These are phyloP conservation scores for Baryphthengus martii DNA, from an alignment of 2,113 vertebrate species.

Conservation along the genomic window DNA sequence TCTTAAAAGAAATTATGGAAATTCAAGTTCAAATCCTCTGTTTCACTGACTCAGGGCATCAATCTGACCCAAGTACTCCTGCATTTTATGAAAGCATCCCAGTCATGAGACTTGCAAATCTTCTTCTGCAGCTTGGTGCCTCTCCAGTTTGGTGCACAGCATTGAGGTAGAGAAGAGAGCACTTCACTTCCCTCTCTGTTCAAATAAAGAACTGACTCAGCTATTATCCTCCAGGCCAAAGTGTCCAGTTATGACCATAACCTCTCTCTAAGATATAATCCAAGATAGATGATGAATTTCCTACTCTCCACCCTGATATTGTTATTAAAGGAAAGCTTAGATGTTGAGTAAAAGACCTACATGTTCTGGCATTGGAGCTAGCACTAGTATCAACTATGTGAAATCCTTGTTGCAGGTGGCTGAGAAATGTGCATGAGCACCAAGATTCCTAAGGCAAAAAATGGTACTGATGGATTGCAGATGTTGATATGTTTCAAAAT, in stretches of 20 bases:
- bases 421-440: neutral
- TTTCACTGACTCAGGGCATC: neutral
- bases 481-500: neutral
- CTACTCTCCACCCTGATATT: neutral
- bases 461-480: neutral
- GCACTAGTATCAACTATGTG: neutral
- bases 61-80: neutral
- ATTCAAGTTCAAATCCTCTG: neutral
- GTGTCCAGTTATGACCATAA: neutral
- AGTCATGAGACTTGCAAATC: neutral
- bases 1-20: neutral
- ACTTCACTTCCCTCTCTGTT: fast-evolving
- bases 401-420: neutral
- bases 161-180: fast-evolving
- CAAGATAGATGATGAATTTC: neutral
- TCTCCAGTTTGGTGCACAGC: neutral
- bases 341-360: neutral
- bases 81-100: neutral
- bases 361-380: neutral
- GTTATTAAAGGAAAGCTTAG: neutral
- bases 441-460: neutral
- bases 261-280: neutral
- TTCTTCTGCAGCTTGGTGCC: neutral
- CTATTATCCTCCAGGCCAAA: neutral
- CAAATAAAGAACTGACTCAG: neutral